Evolutionary conservation across 2,797 vertebrate genomes (phyloP).

Genomic region (Hydrocynus forskahlii): DNA sequence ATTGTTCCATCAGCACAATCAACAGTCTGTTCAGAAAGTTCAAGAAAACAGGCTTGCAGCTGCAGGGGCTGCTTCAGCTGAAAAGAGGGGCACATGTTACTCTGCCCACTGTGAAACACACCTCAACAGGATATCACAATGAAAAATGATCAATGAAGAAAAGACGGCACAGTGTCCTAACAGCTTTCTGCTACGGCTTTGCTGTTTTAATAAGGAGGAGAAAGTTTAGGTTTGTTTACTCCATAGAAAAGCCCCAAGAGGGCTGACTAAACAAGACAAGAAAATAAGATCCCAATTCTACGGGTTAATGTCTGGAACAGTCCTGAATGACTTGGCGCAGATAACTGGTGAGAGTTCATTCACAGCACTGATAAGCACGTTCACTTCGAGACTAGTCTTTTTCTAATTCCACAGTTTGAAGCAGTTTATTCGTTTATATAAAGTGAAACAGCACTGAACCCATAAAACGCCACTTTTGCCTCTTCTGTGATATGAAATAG

Average conservation of each 20-base stretch:
- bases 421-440: neutral
- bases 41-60: slow-evolving; percentile 72
- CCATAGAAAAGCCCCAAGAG: neutral
- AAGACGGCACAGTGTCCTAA: no score
- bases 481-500: neutral
- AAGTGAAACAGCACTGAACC: neutral
- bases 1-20: slow-evolving; percentile 91
- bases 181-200: neutral
- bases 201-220: neutral
- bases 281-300: neutral
- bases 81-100: slow-evolving; percentile 35
- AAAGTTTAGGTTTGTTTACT: neutral
- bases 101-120: slow-evolving; percentile 9
- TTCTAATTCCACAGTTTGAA: neutral
- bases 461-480: neutral
- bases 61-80: slow-evolving; percentile 61
- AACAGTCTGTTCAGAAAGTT: slow-evolving; percentile 80
- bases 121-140: neutral
- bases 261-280: no score
- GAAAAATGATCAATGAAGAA: neutral
- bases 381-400: neutral
- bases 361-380: neutral
- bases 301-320: no score
- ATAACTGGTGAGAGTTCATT: neutral
- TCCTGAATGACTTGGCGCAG: no score